phyloP scores from a whole-genome alignment of 2,113 vertebrate genomes.

The Rostratula benghalensis region DNA sequence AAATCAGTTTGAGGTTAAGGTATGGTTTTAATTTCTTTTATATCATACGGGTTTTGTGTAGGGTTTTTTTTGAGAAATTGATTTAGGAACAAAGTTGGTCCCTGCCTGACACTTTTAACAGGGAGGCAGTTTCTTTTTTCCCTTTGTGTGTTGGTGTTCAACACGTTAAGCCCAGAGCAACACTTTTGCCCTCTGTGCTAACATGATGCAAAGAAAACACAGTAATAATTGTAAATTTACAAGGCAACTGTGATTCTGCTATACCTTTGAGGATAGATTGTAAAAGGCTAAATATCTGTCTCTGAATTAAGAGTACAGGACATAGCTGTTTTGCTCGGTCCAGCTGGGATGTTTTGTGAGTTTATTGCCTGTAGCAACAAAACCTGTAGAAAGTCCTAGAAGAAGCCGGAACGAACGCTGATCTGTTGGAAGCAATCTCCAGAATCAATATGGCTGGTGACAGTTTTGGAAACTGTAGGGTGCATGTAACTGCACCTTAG shows the following conservation, averaged over 20 bases:
- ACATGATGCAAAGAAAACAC: not conserved
- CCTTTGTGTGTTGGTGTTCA: not conserved
- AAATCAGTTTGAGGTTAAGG: not conserved
- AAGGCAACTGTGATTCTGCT: not conserved
- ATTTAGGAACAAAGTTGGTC: not conserved
- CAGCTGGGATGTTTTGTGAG: not conserved
- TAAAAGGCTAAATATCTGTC: not conserved
- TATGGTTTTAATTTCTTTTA: not conserved
- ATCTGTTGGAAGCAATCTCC: not conserved
- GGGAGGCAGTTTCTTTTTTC: not conserved
- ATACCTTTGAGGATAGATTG: not conserved
- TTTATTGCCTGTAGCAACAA: slow-evolving; percentile 9
- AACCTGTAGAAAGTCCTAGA: not conserved
- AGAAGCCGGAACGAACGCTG: not conserved
- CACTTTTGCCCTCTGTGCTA: not conserved
- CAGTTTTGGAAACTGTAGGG: not conserved
- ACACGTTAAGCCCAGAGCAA: not conserved
- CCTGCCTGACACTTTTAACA: not conserved
- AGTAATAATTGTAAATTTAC: not conserved
- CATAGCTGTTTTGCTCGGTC: not conserved
- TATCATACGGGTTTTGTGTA: not conserved
- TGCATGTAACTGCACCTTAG: not conserved
- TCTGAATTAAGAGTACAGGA: slow-evolving; percentile 7
- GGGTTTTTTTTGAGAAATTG: not conserved
- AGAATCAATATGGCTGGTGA: not conserved